Base-by-base conservation (phyloP, 1,140 invertebrate species). In the Dreissena polymorpha region DNA sequence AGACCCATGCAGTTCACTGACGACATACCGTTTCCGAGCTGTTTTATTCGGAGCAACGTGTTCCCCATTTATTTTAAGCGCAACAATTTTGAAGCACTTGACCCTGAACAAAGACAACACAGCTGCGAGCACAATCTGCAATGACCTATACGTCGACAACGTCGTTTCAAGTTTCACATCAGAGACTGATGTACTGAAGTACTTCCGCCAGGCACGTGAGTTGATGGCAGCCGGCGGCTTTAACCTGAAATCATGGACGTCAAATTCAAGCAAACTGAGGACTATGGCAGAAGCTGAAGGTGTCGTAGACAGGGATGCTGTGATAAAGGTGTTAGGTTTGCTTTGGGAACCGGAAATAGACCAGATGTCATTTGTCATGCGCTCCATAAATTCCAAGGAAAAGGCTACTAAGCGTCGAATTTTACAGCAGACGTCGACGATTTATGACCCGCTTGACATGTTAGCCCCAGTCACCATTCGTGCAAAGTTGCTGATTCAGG, bases 181-280 rank as follows among this genome's bases (percentile, higher is more conserved):
- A 27, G 57, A 75, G n/a, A n/a, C n/a, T n/a, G n/a, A n/a, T n/a
- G n/a, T n/a, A n/a, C 13, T 13, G 70, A 53, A 25, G 27, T 75
- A 53, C 57, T 75, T 75, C 57, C 72, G 72, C 10, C 7, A 63
- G 0, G 18, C 72, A n/a, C 53, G 25, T 53, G 27, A 21, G 5
- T 21, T 75, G 55, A 60, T 75, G 55, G 21, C 72, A 64, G 57
- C 55, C 13, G 72, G 72, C 13, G 55, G 72, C 67, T 68, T 68
- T 39, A 68, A 68, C 67, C 23, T 27, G 6, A 1, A 18, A 27
- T 68, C n/a, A 39, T 68, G 67, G 67, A 63, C 72, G n/a, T 75
- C 72, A 0, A 72, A 51, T n/a, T 51, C 39, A 21, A 39, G 25
- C n/a, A 3, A 0, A 25, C n/a, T 72, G 23, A 39, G 23, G 14